Evolutionary conservation across 2,888 invertebrate genomes (phyloP), one percentile per base, ranked within the genome.

Genomic region (Drosophila suboccidentalis): DNA sequence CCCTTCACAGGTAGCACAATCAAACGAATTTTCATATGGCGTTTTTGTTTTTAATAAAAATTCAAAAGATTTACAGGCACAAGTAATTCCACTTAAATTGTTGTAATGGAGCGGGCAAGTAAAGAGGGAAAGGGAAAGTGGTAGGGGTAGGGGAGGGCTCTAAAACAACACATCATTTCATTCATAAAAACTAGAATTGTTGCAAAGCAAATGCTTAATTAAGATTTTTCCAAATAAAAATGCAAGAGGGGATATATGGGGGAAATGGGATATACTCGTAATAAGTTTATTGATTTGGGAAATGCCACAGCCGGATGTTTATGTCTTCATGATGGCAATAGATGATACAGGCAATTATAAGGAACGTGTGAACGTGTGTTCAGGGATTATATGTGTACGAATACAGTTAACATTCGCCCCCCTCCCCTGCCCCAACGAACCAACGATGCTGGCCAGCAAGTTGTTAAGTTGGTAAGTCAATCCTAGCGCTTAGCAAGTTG

Each of bases 401-500:
- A 53, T 39, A 39, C 17, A 22, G 43, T 36, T 53, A 15, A 32
- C 22, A 43, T 26, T 26, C 3, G 6, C n/a, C 53, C 53, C 22
- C 26, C 61, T n/a, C 22, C 29, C 8, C 29, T 29, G 29, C 29
- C 29, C 29, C 29, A 29, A 29, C 29, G 8, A 29, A 43, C 41
- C 43, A 26, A 9, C 22, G 6, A 44, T 36, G 64, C 71, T 70
- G 57, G 49, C 59, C 59, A 61, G 72, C 78, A 75, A 71, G 78
- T 76, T 83, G 76, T 58, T 81, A 89, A 90, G 90, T 89, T 90
- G 88, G 87, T 86, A 89, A 90, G 90, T 90, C 87, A 90, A 89
- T 86, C 86, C 78, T 29, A 29, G 59, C 51, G 70, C 77, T 80
- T 78, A 77, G 72, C 77, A 63, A 78, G 72, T 67, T 60, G 65